Conservation (phyloP, 2,888 invertebrate species). For the Cerastis rubricosa region DNA sequence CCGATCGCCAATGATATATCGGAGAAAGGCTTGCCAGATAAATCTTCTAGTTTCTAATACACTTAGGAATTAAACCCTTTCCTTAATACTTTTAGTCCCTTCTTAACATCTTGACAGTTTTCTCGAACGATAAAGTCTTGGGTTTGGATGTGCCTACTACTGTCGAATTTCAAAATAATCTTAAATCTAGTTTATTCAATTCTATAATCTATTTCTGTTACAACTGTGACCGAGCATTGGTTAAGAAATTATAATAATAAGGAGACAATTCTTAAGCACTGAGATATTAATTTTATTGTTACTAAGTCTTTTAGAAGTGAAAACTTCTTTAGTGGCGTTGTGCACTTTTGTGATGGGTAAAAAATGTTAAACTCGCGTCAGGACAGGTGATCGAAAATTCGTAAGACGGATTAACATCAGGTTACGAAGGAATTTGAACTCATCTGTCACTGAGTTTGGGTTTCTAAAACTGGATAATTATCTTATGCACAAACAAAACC, state of each 20-base stretch:
- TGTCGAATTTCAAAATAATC: background rate
- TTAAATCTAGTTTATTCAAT: background rate
- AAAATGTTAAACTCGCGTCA: no score
- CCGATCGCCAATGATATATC: slow-evolving; percentile 27
- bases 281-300: background rate
- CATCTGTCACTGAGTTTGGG: no score
- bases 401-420: no score
- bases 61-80: slow-evolving; percentile 28
- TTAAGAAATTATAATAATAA: background rate
- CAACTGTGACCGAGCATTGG: background rate
- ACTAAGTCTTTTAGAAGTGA: no score
- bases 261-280: background rate
- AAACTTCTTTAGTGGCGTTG: no score
- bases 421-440: no score
- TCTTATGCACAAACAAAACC: no score
- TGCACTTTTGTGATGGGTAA: no score
- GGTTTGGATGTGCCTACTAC: background rate
- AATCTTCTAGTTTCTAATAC: slow-evolving; percentile 30
- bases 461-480: no score
- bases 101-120: background rate
- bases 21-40: slow-evolving; percentile 25
- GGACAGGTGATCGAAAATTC: no score
- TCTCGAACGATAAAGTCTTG: background rate
- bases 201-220: background rate
- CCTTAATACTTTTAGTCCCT: slow-evolving; percentile 4